Conservation (phyloP, 2,888 invertebrate genomes). For the Torymus tubicola region DNA sequence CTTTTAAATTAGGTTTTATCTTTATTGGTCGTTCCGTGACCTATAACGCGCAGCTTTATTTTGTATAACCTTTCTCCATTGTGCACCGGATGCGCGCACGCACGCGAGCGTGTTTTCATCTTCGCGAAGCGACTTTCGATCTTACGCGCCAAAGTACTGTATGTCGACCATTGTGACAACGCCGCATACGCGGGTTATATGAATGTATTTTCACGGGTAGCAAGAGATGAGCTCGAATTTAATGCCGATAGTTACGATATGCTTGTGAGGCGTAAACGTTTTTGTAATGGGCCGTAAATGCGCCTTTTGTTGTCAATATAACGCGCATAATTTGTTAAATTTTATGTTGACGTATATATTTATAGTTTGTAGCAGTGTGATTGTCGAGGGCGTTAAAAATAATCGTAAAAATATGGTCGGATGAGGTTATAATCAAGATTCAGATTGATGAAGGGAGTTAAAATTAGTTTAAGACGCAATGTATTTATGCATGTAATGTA, state of each 20-base stretch:
- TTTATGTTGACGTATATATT: no score
- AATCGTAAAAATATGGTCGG: no score
- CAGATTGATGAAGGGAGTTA: no score
- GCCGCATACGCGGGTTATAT: no score
- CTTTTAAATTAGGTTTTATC: constrained; percentile 43
- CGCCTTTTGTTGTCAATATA: not conserved
- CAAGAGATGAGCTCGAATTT: constrained; percentile 15
- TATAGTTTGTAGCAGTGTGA: no score
- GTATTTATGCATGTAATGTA: no score
- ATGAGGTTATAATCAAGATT: no score
- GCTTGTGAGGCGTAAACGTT: not conserved
- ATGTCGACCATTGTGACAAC: not conserved
- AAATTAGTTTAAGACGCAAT: no score
- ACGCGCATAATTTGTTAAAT: not conserved
- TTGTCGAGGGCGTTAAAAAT: no score
- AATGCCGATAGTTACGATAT: constrained; percentile 1
- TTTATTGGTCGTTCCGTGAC: constrained; percentile 45
- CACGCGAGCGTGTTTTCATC: constrained; percentile 9
- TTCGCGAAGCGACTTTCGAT: constrained; percentile 2
- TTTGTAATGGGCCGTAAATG: not conserved
- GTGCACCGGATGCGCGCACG: not conserved
- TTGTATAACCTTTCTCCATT: constrained; percentile 1
- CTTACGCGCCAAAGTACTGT: not conserved
- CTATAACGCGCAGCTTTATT: constrained; percentile 11
- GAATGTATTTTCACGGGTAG: constrained; percentile 2